These are phyloP conservation scores for Scaptomyza tumidula DNA, from an alignment of 2,888 invertebrate species.

Conservation along the genomic window DNA sequence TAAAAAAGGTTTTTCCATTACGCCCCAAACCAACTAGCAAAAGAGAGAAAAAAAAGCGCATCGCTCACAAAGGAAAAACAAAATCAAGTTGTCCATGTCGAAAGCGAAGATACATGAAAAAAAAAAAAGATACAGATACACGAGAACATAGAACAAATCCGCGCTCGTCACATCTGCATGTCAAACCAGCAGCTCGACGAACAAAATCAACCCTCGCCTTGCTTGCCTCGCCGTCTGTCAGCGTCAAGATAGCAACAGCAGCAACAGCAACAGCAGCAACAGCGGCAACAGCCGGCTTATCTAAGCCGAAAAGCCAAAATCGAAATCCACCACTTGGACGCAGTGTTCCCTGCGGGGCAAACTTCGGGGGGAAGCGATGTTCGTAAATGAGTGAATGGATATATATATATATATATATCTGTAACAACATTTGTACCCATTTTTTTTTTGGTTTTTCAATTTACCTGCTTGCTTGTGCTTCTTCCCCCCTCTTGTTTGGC, in stretches of 20 bases:
- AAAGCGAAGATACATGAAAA: constrained; percentile 21
- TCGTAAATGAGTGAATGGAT: constrained; percentile 60
- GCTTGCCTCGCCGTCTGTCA: constrained; percentile 47
- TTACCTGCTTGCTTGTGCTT: constrained; percentile 48
- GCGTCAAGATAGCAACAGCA: constrained; percentile 54
- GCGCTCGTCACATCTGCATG: constrained; percentile 79
- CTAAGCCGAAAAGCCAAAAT: constrained; percentile 72
- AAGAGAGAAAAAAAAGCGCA: constrained; percentile 58
- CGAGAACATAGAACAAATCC: constrained; percentile 72
- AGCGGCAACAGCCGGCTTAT: constrained; percentile 59
- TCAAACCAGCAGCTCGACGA: constrained; percentile 57
- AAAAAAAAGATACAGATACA: constrained; percentile 44
- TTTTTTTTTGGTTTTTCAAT: constrained; percentile 60
- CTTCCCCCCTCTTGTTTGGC: background rate
- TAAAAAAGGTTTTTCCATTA: constrained; percentile 59
- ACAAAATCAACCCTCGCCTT: constrained; percentile 58
- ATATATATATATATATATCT: constrained; percentile 19
- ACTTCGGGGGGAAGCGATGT: background rate
- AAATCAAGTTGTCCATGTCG: constrained; percentile 69
- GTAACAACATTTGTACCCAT: constrained; percentile 70
- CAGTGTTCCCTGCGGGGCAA: constrained; percentile 7
- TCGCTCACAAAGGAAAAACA: constrained; percentile 42
- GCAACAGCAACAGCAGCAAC: constrained; percentile 29
- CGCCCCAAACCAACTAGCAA: constrained; percentile 6
- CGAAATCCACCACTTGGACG: constrained; percentile 55